Conservation (phyloP, 2,113 vertebrate species). For the Pandion haliaetus region DNA sequence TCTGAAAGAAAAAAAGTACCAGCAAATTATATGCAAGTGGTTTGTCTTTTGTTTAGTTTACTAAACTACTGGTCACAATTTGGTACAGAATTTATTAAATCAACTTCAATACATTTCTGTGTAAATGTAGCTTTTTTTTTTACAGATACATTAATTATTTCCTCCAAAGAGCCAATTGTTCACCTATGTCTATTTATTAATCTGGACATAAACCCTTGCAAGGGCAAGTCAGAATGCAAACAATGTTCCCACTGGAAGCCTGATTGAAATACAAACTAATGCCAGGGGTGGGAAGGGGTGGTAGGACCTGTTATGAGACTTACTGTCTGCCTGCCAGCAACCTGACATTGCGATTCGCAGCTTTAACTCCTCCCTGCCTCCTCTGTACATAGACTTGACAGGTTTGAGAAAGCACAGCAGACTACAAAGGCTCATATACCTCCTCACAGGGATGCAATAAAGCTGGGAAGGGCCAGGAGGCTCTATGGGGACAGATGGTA, state of each 20-base stretch:
- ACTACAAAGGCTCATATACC: not conserved
- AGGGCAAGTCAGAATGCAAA: not conserved
- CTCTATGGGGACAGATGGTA: not conserved
- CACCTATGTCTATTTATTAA: not conserved
- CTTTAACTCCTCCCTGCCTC: not conserved
- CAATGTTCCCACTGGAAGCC: not conserved
- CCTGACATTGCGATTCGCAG: fast-evolving
- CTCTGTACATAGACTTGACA: not conserved
- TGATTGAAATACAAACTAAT: not conserved
- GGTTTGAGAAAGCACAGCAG: not conserved
- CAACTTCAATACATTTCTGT: not conserved
- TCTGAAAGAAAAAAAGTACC: slow-evolving; percentile 65
- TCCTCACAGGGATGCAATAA: not conserved
- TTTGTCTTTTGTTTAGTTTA: not conserved
- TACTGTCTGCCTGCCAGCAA: not conserved
- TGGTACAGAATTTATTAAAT: not conserved
- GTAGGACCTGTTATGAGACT: not conserved
- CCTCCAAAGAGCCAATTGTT: not conserved
- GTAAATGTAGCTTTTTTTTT: not conserved
- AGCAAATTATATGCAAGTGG: not conserved
- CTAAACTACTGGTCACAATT: not conserved
- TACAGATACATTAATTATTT: not conserved
- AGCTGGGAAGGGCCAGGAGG: not conserved
- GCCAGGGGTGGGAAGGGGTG: fast-evolving
- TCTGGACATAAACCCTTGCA: not conserved